phyloP scores from a whole-genome alignment of 2,797 vertebrate genomes.

The Sebastes reedi region DNA sequence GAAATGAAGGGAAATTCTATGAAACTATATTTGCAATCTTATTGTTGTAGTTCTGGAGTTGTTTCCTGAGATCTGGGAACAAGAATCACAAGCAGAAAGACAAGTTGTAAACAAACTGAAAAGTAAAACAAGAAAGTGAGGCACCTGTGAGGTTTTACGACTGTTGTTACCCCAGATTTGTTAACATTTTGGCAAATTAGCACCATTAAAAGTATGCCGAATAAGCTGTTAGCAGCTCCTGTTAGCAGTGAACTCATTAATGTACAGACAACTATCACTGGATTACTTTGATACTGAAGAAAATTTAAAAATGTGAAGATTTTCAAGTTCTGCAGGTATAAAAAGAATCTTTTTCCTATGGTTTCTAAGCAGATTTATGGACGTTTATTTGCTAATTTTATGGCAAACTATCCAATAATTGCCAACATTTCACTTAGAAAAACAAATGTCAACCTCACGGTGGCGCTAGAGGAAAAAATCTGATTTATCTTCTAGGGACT shows the following conservation, averaged over 20 bases:
- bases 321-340: not conserved
- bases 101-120: not conserved
- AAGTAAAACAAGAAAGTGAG: not conserved
- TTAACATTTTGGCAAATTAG: not conserved
- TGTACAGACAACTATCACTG: not conserved
- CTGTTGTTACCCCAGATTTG: fast-evolving
- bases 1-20: too few relatives aligned
- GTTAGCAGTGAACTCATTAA: not conserved
- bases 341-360: not conserved
- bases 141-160: not conserved
- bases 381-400: not conserved
- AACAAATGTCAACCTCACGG: not conserved
- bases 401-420: not conserved
- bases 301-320: not conserved
- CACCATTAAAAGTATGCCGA: too few relatives aligned
- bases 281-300: not conserved
- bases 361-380: not conserved
- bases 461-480: not conserved
- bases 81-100: not conserved
- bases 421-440: not conserved
- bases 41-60: too few relatives aligned
- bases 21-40: too few relatives aligned
- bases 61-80: too few relatives aligned
- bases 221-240: too few relatives aligned
- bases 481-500: not conserved